Conservation (phyloP, 2,113 vertebrate genomes). For the Microcebus griseorufus region DNA sequence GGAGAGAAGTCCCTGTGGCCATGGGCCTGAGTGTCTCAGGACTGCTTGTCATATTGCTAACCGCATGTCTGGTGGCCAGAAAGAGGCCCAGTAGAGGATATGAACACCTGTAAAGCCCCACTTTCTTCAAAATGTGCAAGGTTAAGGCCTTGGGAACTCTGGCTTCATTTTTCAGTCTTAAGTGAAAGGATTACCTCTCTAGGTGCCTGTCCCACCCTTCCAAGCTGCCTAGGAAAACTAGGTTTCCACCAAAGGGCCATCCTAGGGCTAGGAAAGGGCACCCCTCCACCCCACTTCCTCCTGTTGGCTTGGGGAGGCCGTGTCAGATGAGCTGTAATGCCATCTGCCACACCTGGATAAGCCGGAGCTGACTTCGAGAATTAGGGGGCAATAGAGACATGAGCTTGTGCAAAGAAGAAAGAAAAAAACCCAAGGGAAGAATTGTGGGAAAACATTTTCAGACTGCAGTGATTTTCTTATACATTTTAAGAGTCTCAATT, state of each 20-base stretch:
- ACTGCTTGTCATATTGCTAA: constrained; percentile 84
- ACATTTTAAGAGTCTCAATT: background rate
- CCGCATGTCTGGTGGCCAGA: constrained; percentile 86
- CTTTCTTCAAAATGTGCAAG: constrained; percentile 15
- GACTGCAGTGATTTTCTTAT: background rate
- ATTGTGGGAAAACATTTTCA: background rate
- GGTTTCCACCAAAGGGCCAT: background rate
- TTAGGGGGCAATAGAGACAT: background rate
- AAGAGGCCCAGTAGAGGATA: constrained; percentile 86
- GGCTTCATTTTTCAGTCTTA: background rate
- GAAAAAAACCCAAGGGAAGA: background rate
- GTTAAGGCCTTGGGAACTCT: constrained; percentile 31
- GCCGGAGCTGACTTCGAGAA: background rate
- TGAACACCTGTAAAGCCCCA: constrained; percentile 80
- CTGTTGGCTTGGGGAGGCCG: accelerated
- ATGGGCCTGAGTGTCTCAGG: constrained; percentile 84
- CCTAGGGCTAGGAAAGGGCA: background rate
- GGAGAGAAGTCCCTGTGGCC: constrained; percentile 82
- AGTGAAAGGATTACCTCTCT: background rate
- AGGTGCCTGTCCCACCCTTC: background rate
- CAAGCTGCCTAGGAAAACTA: background rate
- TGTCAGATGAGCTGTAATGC: background rate
- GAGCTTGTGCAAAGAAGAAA: background rate
- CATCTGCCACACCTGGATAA: too few species aligned
- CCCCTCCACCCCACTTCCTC: background rate